These are phyloP conservation scores for Nudaria mundana DNA, from an alignment of 2,888 invertebrate genomes.

Conservation along the genomic window DNA sequence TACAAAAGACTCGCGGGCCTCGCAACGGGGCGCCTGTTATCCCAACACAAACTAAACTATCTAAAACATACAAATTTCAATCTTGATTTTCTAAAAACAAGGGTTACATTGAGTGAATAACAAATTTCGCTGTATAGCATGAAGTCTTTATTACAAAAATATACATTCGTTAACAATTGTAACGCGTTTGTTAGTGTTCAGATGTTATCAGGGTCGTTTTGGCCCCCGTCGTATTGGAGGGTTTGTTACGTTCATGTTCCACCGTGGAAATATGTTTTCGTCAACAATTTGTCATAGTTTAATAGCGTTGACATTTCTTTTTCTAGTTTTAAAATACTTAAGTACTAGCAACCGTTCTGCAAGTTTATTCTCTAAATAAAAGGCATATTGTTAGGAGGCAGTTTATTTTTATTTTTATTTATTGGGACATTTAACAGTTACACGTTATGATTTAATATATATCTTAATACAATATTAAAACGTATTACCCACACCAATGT, in stretches of 20 bases:
- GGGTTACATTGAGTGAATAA: neutral
- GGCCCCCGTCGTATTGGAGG: conserved; percentile 14
- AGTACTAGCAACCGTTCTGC: too few relatives aligned
- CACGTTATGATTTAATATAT: too few relatives aligned
- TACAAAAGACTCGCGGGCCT: conserved; percentile 52
- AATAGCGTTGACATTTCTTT: too few relatives aligned
- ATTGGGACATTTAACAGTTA: too few relatives aligned
- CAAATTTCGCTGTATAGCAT: conserved; percentile 15
- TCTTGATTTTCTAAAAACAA: conserved; percentile 5
- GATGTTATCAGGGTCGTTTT: conserved; percentile 54
- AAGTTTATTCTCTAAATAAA: too few relatives aligned
- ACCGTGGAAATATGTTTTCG: conserved; percentile 17
- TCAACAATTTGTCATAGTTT: conserved; percentile 10
- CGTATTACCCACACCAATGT: too few relatives aligned
- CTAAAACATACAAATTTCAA: conserved; percentile 8
- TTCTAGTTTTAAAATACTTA: too few relatives aligned
- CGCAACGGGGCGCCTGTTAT: conserved; percentile 62
- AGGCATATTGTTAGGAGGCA: too few relatives aligned
- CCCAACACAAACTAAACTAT: conserved; percentile 5
- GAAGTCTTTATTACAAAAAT: conserved; percentile 38
- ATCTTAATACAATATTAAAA: too few relatives aligned
- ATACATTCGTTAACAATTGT: conserved; percentile 41
- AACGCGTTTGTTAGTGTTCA: conserved; percentile 36
- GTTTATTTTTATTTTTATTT: too few relatives aligned
- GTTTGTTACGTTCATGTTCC: conserved; percentile 15